A percentile compares a stretch with the other conserved stretches of the same genome.
Evolutionary conservation across 2,888 invertebrate species (phyloP).

Genomic region (Gerris lacustris): DNA sequence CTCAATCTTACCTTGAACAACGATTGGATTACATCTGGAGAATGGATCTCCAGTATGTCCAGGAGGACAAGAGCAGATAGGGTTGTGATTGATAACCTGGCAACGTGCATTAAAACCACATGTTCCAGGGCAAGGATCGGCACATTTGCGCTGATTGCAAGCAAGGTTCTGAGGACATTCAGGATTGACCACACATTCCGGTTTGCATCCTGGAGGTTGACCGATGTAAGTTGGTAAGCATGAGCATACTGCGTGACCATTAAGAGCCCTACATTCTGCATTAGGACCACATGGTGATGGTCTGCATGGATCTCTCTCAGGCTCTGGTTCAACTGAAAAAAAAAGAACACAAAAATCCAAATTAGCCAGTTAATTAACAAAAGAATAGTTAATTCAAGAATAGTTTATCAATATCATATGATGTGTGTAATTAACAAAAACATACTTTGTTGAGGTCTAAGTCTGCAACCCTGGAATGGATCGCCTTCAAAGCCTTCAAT

Average conservation of each 20-base stretch:
- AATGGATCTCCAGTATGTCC: slow-evolving; percentile 61
- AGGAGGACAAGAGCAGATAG: slow-evolving; percentile 51
- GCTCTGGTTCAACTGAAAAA: background rate
- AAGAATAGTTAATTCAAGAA: too few relatives aligned
- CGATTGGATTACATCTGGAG: slow-evolving; percentile 46
- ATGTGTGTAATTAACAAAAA: too few relatives aligned
- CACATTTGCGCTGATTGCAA: slow-evolving; percentile 59
- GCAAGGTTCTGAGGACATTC: slow-evolving; percentile 60
- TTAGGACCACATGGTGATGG: slow-evolving; percentile 60
- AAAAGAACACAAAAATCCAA: background rate
- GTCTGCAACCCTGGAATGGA: slow-evolving; percentile 56
- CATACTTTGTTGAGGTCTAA: slow-evolving; percentile 40
- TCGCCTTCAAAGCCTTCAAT: slow-evolving; percentile 60
- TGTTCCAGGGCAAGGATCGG: slow-evolving; percentile 64
- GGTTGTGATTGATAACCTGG: slow-evolving; percentile 56
- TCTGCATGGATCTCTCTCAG: slow-evolving; percentile 30
- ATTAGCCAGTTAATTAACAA: too few relatives aligned
- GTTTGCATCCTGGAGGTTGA: slow-evolving; percentile 49
- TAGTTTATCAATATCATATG: too few relatives aligned
- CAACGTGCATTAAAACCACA: slow-evolving; percentile 66
- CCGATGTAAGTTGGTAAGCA: slow-evolving; percentile 33
- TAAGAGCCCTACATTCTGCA: slow-evolving; percentile 50
- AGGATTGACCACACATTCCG: slow-evolving; percentile 63
- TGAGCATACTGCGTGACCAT: slow-evolving; percentile 37
- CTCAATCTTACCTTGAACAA: too few relatives aligned